Evolutionary conservation across 2,888 invertebrate genomes (phyloP), one percentile per base, ranked within the genome.

Genomic region (Smittia sp.): DNA sequence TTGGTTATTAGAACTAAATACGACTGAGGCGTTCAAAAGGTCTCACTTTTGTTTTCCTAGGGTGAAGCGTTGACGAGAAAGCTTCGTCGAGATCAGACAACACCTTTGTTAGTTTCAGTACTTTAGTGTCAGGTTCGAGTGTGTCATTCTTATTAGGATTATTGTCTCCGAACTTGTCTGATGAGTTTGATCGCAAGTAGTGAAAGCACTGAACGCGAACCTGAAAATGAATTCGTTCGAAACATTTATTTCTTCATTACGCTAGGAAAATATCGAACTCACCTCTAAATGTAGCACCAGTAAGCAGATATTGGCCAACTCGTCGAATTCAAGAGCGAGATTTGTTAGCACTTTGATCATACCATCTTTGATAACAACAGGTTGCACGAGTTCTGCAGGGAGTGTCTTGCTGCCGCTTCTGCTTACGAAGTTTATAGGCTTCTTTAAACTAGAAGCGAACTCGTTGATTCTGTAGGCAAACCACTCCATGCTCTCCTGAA

Each of bases 191-290:
- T 0, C 86, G 86, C 76, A 98, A 85, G 84, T 95, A 96, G 84
- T 94, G 94, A 85, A 98, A 97, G 82, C 97, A 98, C 80, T 96
- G 96, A 58, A 98, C 96, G 74, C 96, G 87, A 75, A 92, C 88
- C 90, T 90, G 78, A 27, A n/a, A 32, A 74, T n/a, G n/a, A n/a
- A n/a, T n/a, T n/a, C n/a, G n/a, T n/a, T n/a, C n/a, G n/a, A n/a
- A n/a, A n/a, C n/a, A n/a, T n/a, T n/a, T n/a, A 67, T 74, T n/a
- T n/a, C 25, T 32, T 25, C n/a, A n/a, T n/a, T n/a, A n/a, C n/a
- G n/a, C n/a, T n/a, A n/a, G n/a, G n/a, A 22, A 11, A 20, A 18
- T 20, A 27, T 18, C 18, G 9, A 46, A 74, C 74, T 77, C 74
- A 94, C 93, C 86, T 98, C 98, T 77, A 98, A 85, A 85, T 98